Evolutionary conservation across 2,888 invertebrate genomes (phyloP).

Genomic region (Sisyra terminalis): DNA sequence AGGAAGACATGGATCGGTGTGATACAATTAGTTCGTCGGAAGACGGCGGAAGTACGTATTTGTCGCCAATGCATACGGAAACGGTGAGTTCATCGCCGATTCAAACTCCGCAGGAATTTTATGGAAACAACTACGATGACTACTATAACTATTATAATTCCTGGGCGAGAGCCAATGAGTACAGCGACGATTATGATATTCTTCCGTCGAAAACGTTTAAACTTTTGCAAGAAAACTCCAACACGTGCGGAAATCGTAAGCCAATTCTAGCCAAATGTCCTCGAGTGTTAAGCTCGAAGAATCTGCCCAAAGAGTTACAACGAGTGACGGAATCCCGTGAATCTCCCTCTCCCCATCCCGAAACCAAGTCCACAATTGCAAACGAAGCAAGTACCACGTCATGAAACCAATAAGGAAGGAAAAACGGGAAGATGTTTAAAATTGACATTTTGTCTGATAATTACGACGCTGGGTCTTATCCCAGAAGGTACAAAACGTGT

Average conservation of each 20-base stretch:
- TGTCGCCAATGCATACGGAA: slow-evolving; percentile 21
- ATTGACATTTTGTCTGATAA: slow-evolving; percentile 11
- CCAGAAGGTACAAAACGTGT: slow-evolving; percentile 17
- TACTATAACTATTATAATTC: slow-evolving; percentile 36
- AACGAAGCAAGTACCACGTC: slow-evolving; percentile 18
- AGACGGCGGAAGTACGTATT: slow-evolving; percentile 19
- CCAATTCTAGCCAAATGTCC: slow-evolving; percentile 43
- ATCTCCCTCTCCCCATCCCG: slow-evolving; percentile 13
- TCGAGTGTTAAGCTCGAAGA: slow-evolving; percentile 40
- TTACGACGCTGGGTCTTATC: slow-evolving; percentile 17
- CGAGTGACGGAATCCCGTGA: slow-evolving; percentile 21
- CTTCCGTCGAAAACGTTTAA: slow-evolving; percentile 40
- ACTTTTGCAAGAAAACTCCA: slow-evolving; percentile 31
- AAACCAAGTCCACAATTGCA: slow-evolving; percentile 15
- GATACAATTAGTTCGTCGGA: slow-evolving; percentile 26
- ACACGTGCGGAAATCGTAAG: slow-evolving; percentile 20
- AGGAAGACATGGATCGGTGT: slow-evolving; percentile 34
- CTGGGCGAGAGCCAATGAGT: slow-evolving; percentile 26
- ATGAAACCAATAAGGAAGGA: slow-evolving; percentile 17
- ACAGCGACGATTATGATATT: slow-evolving; percentile 26
- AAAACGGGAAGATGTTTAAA: slow-evolving; percentile 14
- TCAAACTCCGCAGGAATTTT: slow-evolving; percentile 29
- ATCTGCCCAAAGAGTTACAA: slow-evolving; percentile 25
- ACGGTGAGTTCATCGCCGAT: slow-evolving; percentile 32
- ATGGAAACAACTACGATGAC: slow-evolving; percentile 29